These are phyloP conservation scores for Muricea muricata DNA, from an alignment of 92 coral and sea anemone genomes.

Conservation along the genomic window DNA sequence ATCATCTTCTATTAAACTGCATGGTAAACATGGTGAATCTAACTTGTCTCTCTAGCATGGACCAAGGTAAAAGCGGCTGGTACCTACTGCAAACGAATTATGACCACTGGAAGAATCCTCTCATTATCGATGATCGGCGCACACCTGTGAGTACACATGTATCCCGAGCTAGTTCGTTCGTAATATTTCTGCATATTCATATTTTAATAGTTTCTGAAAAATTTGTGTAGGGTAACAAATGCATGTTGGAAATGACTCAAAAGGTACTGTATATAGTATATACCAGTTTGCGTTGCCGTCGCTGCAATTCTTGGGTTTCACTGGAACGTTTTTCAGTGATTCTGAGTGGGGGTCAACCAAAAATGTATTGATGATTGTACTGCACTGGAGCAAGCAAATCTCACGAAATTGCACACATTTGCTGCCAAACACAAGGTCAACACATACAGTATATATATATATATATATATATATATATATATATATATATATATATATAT, in stretches of 20 bases:
- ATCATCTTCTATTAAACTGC: too few species aligned
- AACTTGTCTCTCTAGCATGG: conserved; percentile 52
- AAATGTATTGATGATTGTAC: too few species aligned
- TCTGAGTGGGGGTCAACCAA: too few species aligned
- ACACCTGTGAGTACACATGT: conserved; percentile 76
- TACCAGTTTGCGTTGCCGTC: neutral
- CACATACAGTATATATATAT: too few species aligned
- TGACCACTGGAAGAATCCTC: conserved; percentile 88
- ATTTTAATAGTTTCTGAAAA: neutral
- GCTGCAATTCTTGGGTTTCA: too few species aligned
- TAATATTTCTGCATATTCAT: neutral
- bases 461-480: too few species aligned
- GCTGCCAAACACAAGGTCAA: too few species aligned
- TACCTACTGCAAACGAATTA: conserved; percentile 91
- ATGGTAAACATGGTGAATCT: neutral
- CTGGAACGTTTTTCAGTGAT: too few species aligned
- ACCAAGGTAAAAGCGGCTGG: conserved; percentile 80
- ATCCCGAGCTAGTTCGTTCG: neutral
- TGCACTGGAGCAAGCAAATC: too few species aligned
- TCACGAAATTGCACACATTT: too few species aligned
- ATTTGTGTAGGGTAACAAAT: neutral
- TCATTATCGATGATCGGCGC: conserved; percentile 84
- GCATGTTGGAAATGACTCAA: conserved; percentile 15
- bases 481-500: too few species aligned
- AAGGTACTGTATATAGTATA: neutral